Percentiles rank a stretch among this genome's conserved stretches.
Evolutionary conservation across 2,888 invertebrate genomes (phyloP).

Genomic region (Zootermopsis nevadensis): DNA sequence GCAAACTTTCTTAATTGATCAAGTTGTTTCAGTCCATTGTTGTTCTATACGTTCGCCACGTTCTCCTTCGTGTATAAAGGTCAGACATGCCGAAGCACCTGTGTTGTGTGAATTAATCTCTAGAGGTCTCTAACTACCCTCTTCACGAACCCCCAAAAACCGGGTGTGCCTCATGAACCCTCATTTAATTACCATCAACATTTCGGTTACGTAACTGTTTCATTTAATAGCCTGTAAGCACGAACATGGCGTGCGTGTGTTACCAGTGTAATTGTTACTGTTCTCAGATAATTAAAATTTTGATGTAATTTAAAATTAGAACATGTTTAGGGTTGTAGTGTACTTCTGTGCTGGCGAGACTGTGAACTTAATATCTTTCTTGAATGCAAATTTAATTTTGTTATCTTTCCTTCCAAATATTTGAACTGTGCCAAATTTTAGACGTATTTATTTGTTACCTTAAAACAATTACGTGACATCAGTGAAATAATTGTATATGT

Average conservation of each 20-base stretch:
- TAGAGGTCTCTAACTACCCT: neutral
- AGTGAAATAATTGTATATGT: no score
- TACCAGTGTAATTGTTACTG: conserved; percentile 13
- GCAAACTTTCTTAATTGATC: no score
- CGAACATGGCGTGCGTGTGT: conserved; percentile 21
- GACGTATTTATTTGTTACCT: no score
- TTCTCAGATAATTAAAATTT: neutral
- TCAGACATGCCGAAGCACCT: neutral
- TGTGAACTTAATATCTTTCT: no score
- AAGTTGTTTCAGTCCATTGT: neutral
- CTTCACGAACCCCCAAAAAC: neutral
- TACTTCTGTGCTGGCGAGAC: no score
- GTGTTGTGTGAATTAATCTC: conserved; percentile 6
- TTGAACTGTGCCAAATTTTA: no score
- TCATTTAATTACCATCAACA: conserved; percentile 24
- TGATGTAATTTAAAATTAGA: conserved; percentile 5
- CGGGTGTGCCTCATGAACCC: conserved; percentile 7
- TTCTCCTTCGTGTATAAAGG: neutral
- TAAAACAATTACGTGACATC: no score
- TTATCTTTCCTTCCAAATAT: no score
- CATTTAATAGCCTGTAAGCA: neutral
- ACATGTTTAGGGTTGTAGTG: neutral
- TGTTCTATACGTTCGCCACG: neutral
- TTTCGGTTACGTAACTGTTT: conserved; percentile 4
- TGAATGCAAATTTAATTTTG: no score